A percentile compares a stretch with the other conserved stretches of the same genome.
These are phyloP conservation scores for Mesocricetus auratus DNA, from an alignment of 2,113 vertebrate genomes.

Conservation along the genomic window DNA sequence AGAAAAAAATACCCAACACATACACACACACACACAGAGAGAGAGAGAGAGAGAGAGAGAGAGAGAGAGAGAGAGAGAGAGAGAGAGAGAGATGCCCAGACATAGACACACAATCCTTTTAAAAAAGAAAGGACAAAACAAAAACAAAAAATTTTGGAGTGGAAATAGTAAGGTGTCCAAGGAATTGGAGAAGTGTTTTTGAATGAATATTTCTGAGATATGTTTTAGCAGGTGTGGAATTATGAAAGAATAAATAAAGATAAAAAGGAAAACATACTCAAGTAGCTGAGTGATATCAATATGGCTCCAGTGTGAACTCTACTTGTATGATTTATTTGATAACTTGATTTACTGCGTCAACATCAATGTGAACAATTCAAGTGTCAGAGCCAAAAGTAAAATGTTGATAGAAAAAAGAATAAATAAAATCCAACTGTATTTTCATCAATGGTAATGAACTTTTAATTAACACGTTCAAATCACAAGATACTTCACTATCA, in stretches of 20 bases:
- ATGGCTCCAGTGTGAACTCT: not conserved
- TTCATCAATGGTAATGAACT: conserved; percentile 24
- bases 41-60: no score
- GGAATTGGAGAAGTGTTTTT: not conserved
- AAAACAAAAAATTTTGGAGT: not conserved
- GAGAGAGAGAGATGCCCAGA: no score
- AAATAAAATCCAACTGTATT: not conserved
- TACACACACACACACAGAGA: not conserved
- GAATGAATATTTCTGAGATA: not conserved
- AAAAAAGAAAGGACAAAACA: not conserved
- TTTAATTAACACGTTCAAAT: conserved; percentile 51
- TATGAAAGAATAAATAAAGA: not conserved
- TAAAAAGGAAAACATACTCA: not conserved
- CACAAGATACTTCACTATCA: not conserved
- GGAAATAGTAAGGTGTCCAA: not conserved
- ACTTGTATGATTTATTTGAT: conserved; percentile 1
- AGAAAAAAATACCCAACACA: not conserved
- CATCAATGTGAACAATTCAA: conserved; percentile 14
- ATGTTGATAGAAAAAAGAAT: conserved; percentile 25
- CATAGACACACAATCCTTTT: not conserved
- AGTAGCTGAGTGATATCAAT: not conserved
- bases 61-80: no score
- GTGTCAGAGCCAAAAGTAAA: not conserved
- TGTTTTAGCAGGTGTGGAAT: not conserved
- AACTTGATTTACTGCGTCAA: not conserved